Conservation (phyloP, 2,888 invertebrate species). For the Euclidia mi region DNA sequence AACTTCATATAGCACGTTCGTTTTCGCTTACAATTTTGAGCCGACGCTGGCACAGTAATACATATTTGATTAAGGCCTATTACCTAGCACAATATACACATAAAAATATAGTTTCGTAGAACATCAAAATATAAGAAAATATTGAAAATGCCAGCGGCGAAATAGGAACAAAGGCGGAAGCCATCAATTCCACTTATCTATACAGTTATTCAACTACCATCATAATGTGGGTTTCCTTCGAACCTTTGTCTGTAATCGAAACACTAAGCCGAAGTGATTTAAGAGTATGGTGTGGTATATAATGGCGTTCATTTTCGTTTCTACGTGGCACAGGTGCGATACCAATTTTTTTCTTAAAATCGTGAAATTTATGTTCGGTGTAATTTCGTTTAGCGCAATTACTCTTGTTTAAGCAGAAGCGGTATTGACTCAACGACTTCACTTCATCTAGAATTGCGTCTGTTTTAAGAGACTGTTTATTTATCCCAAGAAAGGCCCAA, state of each 20-base stretch:
- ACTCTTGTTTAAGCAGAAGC: conserved; percentile 53
- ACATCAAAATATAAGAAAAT: conserved; percentile 19
- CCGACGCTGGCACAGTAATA: too few species aligned
- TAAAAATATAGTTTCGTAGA: too few species aligned
- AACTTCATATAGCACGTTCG: too few species aligned
- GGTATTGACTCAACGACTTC: conserved; percentile 22
- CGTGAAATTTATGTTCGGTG: conserved; percentile 72
- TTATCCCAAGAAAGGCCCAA: conserved; percentile 30
- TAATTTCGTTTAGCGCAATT: conserved; percentile 71
- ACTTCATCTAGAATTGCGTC: conserved; percentile 37
- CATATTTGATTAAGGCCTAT: too few species aligned
- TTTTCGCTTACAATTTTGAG: too few species aligned
- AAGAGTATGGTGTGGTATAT: conserved; percentile 89
- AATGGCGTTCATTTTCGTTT: conserved; percentile 86
- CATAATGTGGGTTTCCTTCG: conserved; percentile 87
- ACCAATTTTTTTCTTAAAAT: conserved; percentile 82
- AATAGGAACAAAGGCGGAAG: conserved; percentile 58
- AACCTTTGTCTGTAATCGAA: conserved; percentile 89
- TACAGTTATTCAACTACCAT: conserved; percentile 88
- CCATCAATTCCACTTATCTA: conserved; percentile 86
- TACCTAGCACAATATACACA: too few species aligned
- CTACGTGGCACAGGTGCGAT: conserved; percentile 81
- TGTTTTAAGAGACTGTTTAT: conserved; percentile 48
- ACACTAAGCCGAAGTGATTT: conserved; percentile 89
- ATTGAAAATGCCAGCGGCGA: conserved; percentile 34